Conservation (phyloP, 2,113 vertebrate species). For the Lamprotornis superbus region DNA sequence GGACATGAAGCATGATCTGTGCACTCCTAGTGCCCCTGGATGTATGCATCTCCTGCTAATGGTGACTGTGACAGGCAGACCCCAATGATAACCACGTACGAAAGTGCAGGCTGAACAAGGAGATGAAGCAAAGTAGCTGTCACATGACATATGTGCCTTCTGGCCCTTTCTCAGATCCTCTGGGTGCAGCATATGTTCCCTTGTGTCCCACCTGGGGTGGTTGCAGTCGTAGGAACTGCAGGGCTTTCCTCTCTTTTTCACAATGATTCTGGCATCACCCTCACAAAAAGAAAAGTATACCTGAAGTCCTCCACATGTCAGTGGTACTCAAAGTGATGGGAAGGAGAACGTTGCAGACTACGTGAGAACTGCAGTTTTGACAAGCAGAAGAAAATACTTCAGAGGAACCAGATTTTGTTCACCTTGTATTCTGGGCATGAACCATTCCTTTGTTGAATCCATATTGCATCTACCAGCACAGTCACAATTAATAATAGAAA, state of each 20-base stretch:
- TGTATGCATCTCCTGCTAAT: not conserved
- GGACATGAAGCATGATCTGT: rapidly evolving
- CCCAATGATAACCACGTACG: rapidly evolving
- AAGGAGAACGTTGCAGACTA: not conserved
- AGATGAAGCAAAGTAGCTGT: not conserved
- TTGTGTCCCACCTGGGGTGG: not conserved
- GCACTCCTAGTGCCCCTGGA: not conserved
- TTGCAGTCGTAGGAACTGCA: not conserved
- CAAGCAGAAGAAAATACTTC: not conserved
- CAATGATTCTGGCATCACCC: not conserved
- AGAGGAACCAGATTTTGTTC: not conserved
- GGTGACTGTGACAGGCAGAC: not conserved
- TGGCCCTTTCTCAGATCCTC: not conserved
- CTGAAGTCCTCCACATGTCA: not conserved
- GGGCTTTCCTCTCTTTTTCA: not conserved
- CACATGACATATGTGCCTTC: not conserved
- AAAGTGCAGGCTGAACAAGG: not conserved
- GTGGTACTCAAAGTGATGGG: not conserved
- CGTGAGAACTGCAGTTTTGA: not conserved
- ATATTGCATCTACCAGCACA: not conserved
- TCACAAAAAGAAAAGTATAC: not conserved
- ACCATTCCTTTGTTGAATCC: not conserved
- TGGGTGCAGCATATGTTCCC: rapidly evolving
- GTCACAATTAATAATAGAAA: not conserved
- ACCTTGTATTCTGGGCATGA: not conserved